phyloP scores from a whole-genome alignment of 2,797 vertebrate species.

The Danio tinwini region DNA sequence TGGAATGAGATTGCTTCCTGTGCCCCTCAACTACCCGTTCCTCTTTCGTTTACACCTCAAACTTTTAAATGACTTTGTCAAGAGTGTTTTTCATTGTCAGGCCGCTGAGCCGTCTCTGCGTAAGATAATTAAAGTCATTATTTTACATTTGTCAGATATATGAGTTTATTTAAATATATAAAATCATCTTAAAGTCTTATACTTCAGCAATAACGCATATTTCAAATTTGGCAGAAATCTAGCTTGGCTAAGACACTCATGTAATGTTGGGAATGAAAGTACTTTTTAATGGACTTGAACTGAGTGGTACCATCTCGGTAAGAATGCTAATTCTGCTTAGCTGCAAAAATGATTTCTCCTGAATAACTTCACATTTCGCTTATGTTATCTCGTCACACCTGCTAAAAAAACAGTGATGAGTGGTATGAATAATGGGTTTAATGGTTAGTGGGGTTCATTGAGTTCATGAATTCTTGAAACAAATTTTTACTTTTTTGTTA shows the following conservation, averaged over 20 bases:
- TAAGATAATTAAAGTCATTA: constrained; percentile 54
- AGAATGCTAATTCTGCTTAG: constrained; percentile 35
- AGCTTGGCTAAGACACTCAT: constrained; percentile 22
- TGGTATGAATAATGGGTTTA: constrained; percentile 13
- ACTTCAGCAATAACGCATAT: constrained; percentile 8
- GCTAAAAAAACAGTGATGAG: constrained; percentile 15
- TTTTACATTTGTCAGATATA: constrained; percentile 31
- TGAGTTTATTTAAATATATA: constrained; percentile 38
- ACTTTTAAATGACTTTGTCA: constrained; percentile 49
- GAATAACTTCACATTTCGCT: constrained; percentile 43
- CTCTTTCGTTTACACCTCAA: constrained; percentile 30
- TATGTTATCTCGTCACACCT: constrained; percentile 26
- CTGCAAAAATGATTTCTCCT: constrained; percentile 37
- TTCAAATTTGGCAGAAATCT: constrained; percentile 14
- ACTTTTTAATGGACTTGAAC: constrained; percentile 54
- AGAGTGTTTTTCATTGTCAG: constrained; percentile 36
- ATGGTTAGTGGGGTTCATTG: neutral
- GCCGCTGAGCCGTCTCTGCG: constrained; percentile 5
- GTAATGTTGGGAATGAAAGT: constrained; percentile 18
- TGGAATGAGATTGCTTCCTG: constrained; percentile 52
- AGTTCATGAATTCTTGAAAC: too few relatives aligned
- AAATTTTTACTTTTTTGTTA: too few relatives aligned
- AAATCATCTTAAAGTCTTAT: neutral
- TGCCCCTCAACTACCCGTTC: neutral
- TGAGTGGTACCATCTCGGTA: constrained; percentile 21